A percentile compares a stretch with the other conserved stretches of the same genome.
Conservation (phyloP, 92 coral and sea anemone genomes). For the Porites cylindrica region DNA sequence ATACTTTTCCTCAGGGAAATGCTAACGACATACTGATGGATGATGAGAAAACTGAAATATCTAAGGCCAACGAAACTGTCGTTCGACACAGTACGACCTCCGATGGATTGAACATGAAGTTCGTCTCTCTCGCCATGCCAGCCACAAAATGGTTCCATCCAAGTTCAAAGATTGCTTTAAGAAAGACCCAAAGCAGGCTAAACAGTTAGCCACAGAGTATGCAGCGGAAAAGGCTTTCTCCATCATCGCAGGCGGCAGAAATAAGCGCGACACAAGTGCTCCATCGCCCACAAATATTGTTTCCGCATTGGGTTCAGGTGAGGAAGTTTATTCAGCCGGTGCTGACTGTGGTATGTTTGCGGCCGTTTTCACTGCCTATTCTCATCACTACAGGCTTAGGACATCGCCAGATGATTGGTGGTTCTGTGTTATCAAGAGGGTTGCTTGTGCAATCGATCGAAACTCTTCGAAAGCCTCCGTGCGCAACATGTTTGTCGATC, state of each 20-base stretch:
- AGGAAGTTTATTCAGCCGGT: background rate
- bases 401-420: slow-evolving; percentile 76
- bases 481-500: slow-evolving; percentile 58
- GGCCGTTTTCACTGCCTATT: slow-evolving; percentile 54
- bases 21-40: background rate
- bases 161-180: background rate
- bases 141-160: background rate
- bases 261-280: background rate
- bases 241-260: background rate
- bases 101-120: background rate
- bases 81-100: background rate
- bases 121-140: background rate
- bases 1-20: no score
- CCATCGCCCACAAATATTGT: background rate
- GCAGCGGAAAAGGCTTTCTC: background rate
- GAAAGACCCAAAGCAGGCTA: background rate
- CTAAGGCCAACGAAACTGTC: background rate
- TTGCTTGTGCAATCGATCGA: slow-evolving; percentile 61
- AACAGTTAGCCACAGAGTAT: background rate
- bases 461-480: slow-evolving; percentile 46
- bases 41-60: background rate
- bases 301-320: background rate
- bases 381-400: slow-evolving; percentile 54
- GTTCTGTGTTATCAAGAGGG: slow-evolving; percentile 66
- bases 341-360: slow-evolving; percentile 54